Base-by-base conservation (phyloP, 2,797 vertebrate genomes). In the Brachyalestes nurse region DNA sequence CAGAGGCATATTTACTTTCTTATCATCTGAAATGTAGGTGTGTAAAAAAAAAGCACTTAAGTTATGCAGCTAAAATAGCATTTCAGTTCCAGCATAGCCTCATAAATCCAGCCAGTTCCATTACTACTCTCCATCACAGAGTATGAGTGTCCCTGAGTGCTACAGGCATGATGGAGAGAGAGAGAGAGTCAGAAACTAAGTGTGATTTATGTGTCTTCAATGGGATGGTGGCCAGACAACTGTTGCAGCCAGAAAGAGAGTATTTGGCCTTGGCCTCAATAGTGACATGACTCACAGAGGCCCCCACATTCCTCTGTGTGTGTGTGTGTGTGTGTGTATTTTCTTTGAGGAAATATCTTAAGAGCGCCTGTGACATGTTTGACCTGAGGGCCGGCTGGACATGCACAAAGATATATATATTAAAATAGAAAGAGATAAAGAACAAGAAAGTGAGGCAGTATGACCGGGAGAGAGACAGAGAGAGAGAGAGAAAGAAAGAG, bases 321-420 rank as follows among this genome's bases (percentile, higher is more conserved):
- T 72, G 51, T 19, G 51, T 60, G 40, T 14, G 77, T 47, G 55
- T 57, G 38, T 78, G 61, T 81, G 58, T 75, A 28, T 82, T 45
- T 79, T 53, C 49, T 75, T 65, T 51, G 25, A 64, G 83, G 74
- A 19, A 51, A 69, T 8, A 62, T 72, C 73, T 74, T 49, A 75
- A 84, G 65, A 82, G 78, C 55, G 82, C 79, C 58, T 71, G 7
- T 79, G 61, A 73, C 70, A 75, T 66, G 40, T 73, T 57, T 82
- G 55, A 75, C 73, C 82, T 10, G 28, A 17, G 13, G 34, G 34
- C 34, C 4, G 34, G 25, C 21, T 73, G 49, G 19, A 51, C 76
- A 58, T 4, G 12, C 49, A 13, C 0, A 65, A 38, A 71, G 57
- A 76, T 21, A 34, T 13, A 34, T 5, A 58, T 28, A 45, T 2